phyloP scores from a whole-genome alignment of 2,113 vertebrate genomes.

The Grallaria varia region DNA sequence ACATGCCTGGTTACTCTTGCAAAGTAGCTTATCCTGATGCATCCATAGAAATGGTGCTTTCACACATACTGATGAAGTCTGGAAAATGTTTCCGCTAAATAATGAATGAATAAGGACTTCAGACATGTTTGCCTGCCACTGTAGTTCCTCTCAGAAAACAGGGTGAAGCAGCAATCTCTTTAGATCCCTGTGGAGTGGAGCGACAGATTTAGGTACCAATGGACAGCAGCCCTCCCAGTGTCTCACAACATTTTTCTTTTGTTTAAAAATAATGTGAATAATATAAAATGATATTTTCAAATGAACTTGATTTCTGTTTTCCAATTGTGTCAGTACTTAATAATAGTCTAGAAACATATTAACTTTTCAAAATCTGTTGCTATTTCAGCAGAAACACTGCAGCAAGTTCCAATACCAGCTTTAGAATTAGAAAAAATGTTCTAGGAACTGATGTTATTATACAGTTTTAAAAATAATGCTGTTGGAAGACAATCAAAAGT shows the following conservation, averaged over 20 bases:
- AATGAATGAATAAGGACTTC: background rate
- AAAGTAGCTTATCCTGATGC: background rate
- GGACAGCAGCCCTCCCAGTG: background rate
- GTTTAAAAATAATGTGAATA: background rate
- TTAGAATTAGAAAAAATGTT: background rate
- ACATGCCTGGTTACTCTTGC: background rate
- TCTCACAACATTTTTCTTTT: background rate
- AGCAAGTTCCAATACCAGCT: background rate
- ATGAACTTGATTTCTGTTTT: background rate
- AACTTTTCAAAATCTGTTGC: background rate
- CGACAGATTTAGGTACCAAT: background rate
- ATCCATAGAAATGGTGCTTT: background rate
- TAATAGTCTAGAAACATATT: background rate
- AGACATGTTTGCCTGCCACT: background rate
- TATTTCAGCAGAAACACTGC: background rate
- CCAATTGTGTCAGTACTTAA: background rate
- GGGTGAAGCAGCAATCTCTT: fast-evolving
- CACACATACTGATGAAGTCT: background rate
- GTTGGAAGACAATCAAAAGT: background rate
- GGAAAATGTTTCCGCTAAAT: background rate
- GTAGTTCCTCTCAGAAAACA: background rate
- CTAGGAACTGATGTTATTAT: background rate
- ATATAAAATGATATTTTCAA: background rate
- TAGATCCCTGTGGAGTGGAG: background rate
- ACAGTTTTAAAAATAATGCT: background rate